Conservation (phyloP, 2,797 vertebrate species). For the Catamblyrhynchus diadema region DNA sequence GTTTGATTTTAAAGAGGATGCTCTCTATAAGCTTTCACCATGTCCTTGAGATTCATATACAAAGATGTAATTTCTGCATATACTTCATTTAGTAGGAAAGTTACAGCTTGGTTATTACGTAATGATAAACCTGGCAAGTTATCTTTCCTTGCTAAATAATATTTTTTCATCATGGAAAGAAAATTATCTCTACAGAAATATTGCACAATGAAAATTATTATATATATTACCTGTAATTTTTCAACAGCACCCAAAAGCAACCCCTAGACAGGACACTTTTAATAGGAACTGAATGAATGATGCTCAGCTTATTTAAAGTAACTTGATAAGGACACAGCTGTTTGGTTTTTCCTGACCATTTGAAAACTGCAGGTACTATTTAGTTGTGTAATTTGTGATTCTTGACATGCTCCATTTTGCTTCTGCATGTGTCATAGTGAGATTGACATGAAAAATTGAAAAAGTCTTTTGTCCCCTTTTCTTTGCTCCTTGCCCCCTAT, state of each 20-base stretch:
- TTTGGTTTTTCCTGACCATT: neutral
- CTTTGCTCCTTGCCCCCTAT: neutral
- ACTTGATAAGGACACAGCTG: neutral
- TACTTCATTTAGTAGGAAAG: neutral
- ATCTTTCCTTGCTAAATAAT: neutral
- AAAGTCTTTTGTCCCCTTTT: neutral
- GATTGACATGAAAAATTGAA: neutral
- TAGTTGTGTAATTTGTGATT: neutral
- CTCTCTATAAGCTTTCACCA: neutral
- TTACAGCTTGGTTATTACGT: neutral
- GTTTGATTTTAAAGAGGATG: neutral
- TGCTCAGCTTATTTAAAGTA: neutral
- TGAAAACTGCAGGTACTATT: neutral
- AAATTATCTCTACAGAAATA: neutral
- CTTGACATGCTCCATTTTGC: neutral
- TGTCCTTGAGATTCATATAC: neutral
- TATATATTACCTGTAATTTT: neutral
- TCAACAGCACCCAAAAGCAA: neutral
- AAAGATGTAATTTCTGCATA: neutral
- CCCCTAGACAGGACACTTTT: neutral
- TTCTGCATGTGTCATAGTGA: neutral
- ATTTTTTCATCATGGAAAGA: neutral
- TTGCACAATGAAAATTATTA: neutral
- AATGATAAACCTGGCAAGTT: neutral
- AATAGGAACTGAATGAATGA: neutral